Conservation (phyloP, 2,888 invertebrate species). For the Rhagonycha fulva region DNA sequence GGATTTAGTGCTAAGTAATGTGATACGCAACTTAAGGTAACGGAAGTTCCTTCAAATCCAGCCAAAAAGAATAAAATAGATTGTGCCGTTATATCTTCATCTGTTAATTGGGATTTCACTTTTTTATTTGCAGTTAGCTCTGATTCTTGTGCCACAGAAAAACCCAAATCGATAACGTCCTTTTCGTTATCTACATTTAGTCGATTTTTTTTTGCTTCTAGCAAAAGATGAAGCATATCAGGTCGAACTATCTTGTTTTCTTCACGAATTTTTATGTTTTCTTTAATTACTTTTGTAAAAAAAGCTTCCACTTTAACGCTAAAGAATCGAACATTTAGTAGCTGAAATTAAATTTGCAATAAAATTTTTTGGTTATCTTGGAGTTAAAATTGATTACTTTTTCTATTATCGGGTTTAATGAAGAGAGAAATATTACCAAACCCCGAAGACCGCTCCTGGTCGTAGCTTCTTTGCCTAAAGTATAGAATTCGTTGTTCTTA, state of each 20-base stretch:
- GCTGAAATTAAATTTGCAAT: background rate
- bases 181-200: background rate
- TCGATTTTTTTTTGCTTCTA: background rate
- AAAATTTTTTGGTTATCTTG: background rate
- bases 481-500: background rate
- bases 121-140: background rate
- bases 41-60: conserved; percentile 58
- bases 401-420: background rate
- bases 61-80: conserved; percentile 59
- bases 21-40: conserved; percentile 57
- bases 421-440: background rate
- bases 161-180: conserved; percentile 6
- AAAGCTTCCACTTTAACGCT: background rate
- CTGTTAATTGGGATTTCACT: conserved; percentile 30
- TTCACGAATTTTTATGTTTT: background rate
- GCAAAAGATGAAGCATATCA: background rate
- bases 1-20: conserved; percentile 64
- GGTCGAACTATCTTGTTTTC: background rate
- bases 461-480: background rate
- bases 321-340: background rate
- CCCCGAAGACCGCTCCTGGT: no score
- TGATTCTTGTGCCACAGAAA: background rate
- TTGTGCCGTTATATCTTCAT: conserved; percentile 63
- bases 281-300: background rate
- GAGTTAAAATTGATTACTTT: background rate